phyloP scores from a whole-genome alignment of 2,797 vertebrate genomes.

The Psittacula echo region DNA sequence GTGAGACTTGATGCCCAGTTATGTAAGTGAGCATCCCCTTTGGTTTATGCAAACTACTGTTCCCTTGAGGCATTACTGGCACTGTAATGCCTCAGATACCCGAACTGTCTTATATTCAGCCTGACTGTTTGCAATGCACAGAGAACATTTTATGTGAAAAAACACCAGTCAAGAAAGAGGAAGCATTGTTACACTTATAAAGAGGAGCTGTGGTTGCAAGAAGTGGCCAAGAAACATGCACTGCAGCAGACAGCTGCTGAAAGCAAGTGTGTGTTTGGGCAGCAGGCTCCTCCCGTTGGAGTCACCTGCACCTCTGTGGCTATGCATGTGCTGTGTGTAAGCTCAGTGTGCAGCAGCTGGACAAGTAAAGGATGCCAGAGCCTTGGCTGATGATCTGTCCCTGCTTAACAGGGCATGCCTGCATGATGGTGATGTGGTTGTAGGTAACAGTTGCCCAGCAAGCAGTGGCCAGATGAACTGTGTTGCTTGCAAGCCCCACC shows the following conservation, averaged over 20 bases:
- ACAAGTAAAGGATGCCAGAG: fast-evolving
- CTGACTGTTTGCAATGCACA: not conserved
- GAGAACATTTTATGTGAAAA: not conserved
- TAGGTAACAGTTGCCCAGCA: not conserved
- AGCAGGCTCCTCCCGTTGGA: not conserved
- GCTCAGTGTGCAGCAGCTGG: not conserved
- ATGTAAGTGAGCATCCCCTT: not conserved
- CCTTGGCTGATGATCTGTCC: fast-evolving
- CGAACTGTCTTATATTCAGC: not conserved
- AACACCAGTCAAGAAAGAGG: not conserved
- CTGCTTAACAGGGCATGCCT: fast-evolving
- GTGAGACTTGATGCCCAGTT: fast-evolving
- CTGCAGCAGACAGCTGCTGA: not conserved
- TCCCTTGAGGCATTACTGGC: not conserved
- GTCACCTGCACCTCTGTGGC: not conserved
- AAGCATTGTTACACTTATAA: not conserved
- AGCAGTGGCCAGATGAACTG: not conserved
- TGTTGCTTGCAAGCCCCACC: not conserved
- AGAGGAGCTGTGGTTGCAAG: not conserved
- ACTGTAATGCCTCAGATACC: not conserved
- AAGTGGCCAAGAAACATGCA: not conserved
- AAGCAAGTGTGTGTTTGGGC: not conserved
- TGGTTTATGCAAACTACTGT: not conserved
- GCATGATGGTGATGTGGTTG: fast-evolving
- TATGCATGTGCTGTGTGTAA: not conserved